Evolutionary conservation across 1,140 invertebrate species (phyloP), one percentile per base, ranked within the genome.

Genomic region (Chrysopa pallens): DNA sequence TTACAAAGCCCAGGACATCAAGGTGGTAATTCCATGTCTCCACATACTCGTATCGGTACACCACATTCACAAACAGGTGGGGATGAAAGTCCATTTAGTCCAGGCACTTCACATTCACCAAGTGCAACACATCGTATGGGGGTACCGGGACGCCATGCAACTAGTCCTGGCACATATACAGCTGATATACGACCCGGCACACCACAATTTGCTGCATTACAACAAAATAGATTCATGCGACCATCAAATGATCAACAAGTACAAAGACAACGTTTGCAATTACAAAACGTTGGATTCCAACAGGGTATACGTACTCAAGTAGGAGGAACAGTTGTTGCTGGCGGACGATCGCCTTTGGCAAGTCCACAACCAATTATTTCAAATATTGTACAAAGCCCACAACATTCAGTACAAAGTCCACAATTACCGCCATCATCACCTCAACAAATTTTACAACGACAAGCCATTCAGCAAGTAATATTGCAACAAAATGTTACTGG

Each of bases 11-110:
- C 67, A 8, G 58, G 61, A 6, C 60, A 56, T 46, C 57, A 62
- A 9, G 52, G 59, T 8, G 53, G 61, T 2, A 57, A 57, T 17
- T 66, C 60, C 1, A 68, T 72, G 64, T 74, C 73, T 17, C 69
- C 68, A 5, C 63, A 59, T 38, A 64, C 64, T 9, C 74, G 71
- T 4, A 73, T 74, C 23, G 70, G 68, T 4, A 75, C 71, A 36
- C 74, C 72, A 0, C 70, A 72, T 45, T 76, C 73, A 5, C 71
- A 77, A 55, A 66, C 60, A 15, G 70, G 68, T 17, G 61, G 67
- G 12, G 66, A 61, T 52, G 51, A 59, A 4, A 63, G 60, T 56
- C 57, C 59, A 1, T 61, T 41, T 4, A 58, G 52, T 48, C 58
- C 57, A n/a, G 58, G 59, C 11, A 50, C 60, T 1, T 50, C 53